phyloP scores from a whole-genome alignment of 2,888 invertebrate species.

The Tipula vernalis region DNA sequence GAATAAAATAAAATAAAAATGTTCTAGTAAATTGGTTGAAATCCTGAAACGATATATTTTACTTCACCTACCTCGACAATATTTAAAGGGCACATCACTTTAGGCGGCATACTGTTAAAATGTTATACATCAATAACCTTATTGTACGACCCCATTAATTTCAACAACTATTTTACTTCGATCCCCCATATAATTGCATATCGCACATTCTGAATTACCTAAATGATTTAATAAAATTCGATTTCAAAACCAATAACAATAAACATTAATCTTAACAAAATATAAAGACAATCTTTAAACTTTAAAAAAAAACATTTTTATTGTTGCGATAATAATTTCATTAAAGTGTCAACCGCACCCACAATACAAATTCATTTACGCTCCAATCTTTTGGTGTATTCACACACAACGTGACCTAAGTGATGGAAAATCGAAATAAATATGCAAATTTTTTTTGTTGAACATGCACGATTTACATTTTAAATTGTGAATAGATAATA shows the following conservation, averaged over 20 bases:
- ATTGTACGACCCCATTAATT: too few species aligned
- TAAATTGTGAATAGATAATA: neutral
- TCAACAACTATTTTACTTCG: too few species aligned
- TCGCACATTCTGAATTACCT: neutral
- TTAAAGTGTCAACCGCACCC: neutral
- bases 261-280: neutral
- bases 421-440: neutral
- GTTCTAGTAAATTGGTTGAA: too few species aligned
- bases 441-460: neutral
- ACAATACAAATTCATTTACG: neutral
- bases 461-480: neutral
- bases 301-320: neutral
- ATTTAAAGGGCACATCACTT: too few species aligned
- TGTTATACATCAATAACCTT: too few species aligned
- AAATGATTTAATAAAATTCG: neutral
- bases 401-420: neutral
- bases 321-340: neutral
- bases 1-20: too few species aligned
- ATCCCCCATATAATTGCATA: neutral
- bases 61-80: too few species aligned
- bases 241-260: neutral
- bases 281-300: neutral
- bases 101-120: too few species aligned
- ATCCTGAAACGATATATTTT: too few species aligned
- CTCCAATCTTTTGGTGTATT: neutral